Evolutionary conservation across 2,113 vertebrate genomes (phyloP).

Genomic region (Vimba vimba): DNA sequence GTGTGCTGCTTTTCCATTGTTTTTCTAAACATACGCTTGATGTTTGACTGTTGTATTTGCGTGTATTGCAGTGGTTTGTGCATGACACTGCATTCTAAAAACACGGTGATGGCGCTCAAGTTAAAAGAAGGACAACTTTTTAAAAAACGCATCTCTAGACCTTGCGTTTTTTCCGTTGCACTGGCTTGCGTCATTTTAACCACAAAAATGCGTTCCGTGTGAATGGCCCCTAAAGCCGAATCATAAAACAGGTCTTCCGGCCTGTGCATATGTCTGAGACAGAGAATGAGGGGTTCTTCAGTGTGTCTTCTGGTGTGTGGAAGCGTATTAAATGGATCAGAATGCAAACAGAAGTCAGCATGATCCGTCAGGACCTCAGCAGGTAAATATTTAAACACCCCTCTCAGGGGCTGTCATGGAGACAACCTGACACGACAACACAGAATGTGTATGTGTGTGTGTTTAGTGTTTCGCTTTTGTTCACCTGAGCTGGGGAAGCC

Average conservation of each 20-base stretch:
- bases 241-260: not conserved
- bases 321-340: slow-evolving; percentile 29
- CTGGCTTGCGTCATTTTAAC: too few relatives aligned
- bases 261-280: not conserved
- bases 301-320: slow-evolving; percentile 8
- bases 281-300: not conserved
- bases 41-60: too few relatives aligned
- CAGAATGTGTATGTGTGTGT: slow-evolving; percentile 40
- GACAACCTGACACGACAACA: slow-evolving; percentile 47
- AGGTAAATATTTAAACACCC: slow-evolving; percentile 51
- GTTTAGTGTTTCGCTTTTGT: slow-evolving; percentile 32
- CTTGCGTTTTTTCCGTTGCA: too few relatives aligned
- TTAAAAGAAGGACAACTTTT: too few relatives aligned
- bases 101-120: too few relatives aligned
- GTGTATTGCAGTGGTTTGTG: too few relatives aligned
- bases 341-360: slow-evolving; percentile 42
- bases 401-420: slow-evolving; percentile 33
- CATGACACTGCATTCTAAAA: too few relatives aligned
- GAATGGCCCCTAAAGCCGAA: not conserved
- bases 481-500: slow-evolving; percentile 26
- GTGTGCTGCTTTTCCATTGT: too few relatives aligned
- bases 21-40: too few relatives aligned
- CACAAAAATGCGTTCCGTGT: too few relatives aligned
- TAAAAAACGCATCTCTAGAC: too few relatives aligned
- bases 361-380: slow-evolving; percentile 23